Evolutionary conservation across 1,140 invertebrate species (phyloP), one percentile per base, ranked within the genome.

Genomic region (Atta texana): DNA sequence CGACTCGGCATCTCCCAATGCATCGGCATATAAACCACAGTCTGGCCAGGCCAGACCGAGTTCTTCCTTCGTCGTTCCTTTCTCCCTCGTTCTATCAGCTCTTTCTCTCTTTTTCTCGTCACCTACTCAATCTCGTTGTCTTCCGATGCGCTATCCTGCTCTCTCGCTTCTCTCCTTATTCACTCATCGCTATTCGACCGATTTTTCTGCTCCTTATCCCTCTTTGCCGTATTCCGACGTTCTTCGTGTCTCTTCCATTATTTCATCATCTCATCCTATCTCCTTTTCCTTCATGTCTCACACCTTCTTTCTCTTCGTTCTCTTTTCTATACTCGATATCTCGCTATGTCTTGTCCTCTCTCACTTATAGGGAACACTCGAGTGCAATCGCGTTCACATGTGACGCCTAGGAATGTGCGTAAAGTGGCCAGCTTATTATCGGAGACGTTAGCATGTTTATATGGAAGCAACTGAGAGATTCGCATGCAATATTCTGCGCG

Each of bases 371-470:
- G 18, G 39, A 74, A 61, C 51, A 49, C 16, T 57, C 28, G 44
- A 51, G 21, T n/a, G 64, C 63, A n/a, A 49, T 64, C 76, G 69
- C 82, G 72, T 91, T 84, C 63, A 88, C 63, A 63, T 80, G 68
- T 49, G 68, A 87, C 82, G 84, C 53, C 61, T 53, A 53, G 49
- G 28, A 53, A 61, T 55, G 59, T 59, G 72, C 72, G 76, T 59
- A 87, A 87, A 87, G 61, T 75, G 80, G 89, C 90, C 89, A 90
- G 91, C 88, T 93, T 92, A 93, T 92, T 93, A 93, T 93, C 91
- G 88, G 74, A 72, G 89, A 92, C 87, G 93, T 93, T 93, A 93
- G 92, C 91, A 93, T 93, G 88, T 93, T 94, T 93, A 92, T 93
- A 92, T 21, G 69, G 87, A 92, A 92, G 88, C 75, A 88, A 92